Conservation (phyloP, 1,140 invertebrate genomes). For the Diploscapter pachys region DNA sequence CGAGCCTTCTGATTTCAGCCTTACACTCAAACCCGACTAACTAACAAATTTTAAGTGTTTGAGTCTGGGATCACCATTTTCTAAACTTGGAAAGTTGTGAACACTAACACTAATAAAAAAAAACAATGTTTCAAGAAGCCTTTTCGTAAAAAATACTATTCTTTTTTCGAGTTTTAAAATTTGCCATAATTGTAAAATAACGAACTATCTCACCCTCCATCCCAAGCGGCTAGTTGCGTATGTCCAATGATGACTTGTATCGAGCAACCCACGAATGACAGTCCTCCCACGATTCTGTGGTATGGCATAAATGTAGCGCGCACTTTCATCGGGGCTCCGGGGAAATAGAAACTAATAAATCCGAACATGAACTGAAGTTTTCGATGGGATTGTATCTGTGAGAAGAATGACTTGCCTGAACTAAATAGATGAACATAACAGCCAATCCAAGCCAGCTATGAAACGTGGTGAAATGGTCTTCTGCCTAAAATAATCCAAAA, state of each 20-base stretch:
- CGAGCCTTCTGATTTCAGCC: too few relatives aligned
- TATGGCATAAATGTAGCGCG: constrained; percentile 28
- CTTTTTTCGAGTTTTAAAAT: too few relatives aligned
- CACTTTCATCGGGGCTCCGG: constrained; percentile 11
- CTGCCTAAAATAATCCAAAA: background rate
- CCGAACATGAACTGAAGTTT: constrained; percentile 30
- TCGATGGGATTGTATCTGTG: background rate
- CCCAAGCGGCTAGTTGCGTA: background rate
- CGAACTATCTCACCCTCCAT: too few relatives aligned
- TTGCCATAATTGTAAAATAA: too few relatives aligned
- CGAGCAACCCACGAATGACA: constrained; percentile 19
- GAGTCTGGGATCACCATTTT: too few relatives aligned
- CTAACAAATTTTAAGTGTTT: too few relatives aligned
- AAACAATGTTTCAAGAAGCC: too few relatives aligned
- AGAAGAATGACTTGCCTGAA: constrained; percentile 25
- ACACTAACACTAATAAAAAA: too few relatives aligned
- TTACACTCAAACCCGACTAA: too few relatives aligned
- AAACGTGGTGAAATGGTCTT: constrained; percentile 22
- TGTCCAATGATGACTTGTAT: constrained; percentile 17
- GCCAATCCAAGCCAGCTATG: constrained; percentile 38
- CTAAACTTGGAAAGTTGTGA: too few relatives aligned
- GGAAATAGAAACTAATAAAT: constrained; percentile 24
- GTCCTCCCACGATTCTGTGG: constrained; percentile 26
- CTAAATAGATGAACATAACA: constrained; percentile 25
- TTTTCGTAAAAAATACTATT: too few relatives aligned